phyloP scores from a whole-genome alignment of 2,113 vertebrate species.

The Cololabis saira region DNA sequence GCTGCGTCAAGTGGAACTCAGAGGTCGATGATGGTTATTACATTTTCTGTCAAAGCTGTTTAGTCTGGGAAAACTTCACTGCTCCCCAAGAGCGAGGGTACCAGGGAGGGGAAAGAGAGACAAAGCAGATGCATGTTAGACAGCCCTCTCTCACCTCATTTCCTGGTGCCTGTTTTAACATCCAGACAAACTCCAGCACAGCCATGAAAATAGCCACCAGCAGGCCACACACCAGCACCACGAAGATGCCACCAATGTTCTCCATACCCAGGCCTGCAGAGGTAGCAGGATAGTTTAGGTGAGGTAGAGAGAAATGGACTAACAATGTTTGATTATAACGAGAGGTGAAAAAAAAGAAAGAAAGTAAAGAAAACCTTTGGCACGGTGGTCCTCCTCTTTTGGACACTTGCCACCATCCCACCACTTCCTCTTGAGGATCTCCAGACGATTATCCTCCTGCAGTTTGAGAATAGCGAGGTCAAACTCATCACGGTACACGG shows the following conservation, averaged over 20 bases:
- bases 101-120: slow-evolving; percentile 68
- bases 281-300: neutral
- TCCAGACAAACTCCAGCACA: slow-evolving; percentile 98
- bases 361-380: slow-evolving; percentile 86
- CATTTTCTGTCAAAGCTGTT: slow-evolving; percentile 38
- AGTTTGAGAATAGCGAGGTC: slow-evolving; percentile 97
- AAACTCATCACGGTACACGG: slow-evolving; percentile 94
- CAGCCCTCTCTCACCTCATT: slow-evolving; percentile 90
- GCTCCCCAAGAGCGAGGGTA: slow-evolving; percentile 32
- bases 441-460: slow-evolving; percentile 97
- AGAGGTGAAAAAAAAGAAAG: neutral
- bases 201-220: slow-evolving; percentile 98
- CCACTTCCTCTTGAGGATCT: slow-evolving; percentile 97
- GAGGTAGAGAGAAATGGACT: neutral
- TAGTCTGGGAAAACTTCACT: slow-evolving; percentile 36
- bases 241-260: slow-evolving; percentile 98
- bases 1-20: too few species aligned
- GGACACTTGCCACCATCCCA: slow-evolving; percentile 98
- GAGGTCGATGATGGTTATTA: too few species aligned
- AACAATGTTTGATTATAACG: slow-evolving; percentile 11
- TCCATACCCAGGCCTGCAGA: slow-evolving; percentile 94
- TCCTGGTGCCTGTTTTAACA: slow-evolving; percentile 90
- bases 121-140: slow-evolving; percentile 80
- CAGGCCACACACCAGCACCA: slow-evolving; percentile 97
- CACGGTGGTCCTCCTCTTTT: slow-evolving; percentile 96